Conservation (phyloP, 2,797 vertebrate genomes). For the Neostethus bicornis region DNA sequence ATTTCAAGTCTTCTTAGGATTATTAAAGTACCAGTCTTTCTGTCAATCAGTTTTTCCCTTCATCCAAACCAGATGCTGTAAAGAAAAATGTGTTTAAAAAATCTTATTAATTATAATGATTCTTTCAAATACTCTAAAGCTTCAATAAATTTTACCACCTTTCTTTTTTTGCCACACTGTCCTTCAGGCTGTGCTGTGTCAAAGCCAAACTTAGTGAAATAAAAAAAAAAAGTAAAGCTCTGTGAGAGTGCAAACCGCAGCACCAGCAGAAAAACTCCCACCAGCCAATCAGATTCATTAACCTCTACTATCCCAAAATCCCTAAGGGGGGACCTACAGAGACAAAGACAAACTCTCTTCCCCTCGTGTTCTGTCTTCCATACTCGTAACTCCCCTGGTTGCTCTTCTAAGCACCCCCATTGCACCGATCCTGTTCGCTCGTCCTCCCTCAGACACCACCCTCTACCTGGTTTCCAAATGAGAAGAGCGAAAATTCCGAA, state of each 20-base stretch:
- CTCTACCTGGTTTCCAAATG: constrained; percentile 16
- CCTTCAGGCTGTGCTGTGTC: constrained; percentile 66
- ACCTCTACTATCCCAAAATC: constrained; percentile 78
- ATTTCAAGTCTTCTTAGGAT: too few relatives aligned
- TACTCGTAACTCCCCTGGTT: constrained; percentile 17
- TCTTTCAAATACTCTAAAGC: constrained; percentile 2
- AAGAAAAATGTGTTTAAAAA: not conserved
- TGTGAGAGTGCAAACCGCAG: constrained; percentile 72
- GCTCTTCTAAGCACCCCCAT: constrained; percentile 34
- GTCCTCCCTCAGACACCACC: constrained; percentile 17
- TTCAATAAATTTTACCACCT: constrained; percentile 36
- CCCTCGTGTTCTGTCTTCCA: constrained; percentile 70
- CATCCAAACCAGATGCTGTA: too few relatives aligned
- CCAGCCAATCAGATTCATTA: constrained; percentile 82
- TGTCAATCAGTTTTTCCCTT: too few relatives aligned
- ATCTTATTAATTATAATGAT: not conserved
- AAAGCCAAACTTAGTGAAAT: constrained; percentile 65
- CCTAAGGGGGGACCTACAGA: constrained; percentile 67
- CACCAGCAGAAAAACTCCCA: constrained; percentile 80
- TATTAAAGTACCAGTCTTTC: too few relatives aligned
- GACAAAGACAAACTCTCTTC: constrained; percentile 83
- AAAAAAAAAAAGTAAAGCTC: constrained; percentile 72
- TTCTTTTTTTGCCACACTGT: constrained; percentile 45
- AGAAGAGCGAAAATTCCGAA: constrained; percentile 4
- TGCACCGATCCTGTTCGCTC: constrained; percentile 26